phyloP scores from a whole-genome alignment of 2,113 vertebrate species.

The Pagrus major region DNA sequence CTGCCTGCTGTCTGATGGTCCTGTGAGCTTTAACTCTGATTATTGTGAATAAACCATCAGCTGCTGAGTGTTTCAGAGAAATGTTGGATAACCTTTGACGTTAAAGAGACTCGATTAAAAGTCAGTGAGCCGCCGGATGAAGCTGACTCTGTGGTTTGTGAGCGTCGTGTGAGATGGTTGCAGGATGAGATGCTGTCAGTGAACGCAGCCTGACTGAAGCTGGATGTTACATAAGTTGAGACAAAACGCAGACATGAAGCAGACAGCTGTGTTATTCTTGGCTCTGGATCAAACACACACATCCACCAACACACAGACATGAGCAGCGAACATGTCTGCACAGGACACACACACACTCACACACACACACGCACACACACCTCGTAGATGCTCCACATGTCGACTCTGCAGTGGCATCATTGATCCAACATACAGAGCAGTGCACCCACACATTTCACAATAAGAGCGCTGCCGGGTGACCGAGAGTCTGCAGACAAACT shows the following conservation, averaged over 20 bases:
- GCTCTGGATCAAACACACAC: slow-evolving; percentile 36
- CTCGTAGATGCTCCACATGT: neutral
- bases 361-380: slow-evolving; percentile 13
- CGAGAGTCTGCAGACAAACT: neutral
- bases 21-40: too few relatives aligned
- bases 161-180: too few relatives aligned
- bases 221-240: slow-evolving; percentile 46
- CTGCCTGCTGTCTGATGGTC: too few relatives aligned
- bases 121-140: too few relatives aligned
- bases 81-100: too few relatives aligned
- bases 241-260: slow-evolving; percentile 39
- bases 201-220: too few relatives aligned
- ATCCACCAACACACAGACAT: neutral
- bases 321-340: slow-evolving; percentile 9
- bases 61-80: too few relatives aligned
- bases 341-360: slow-evolving; percentile 2
- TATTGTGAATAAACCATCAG: too few relatives aligned
- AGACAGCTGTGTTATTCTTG: slow-evolving; percentile 59
- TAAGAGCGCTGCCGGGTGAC: neutral
- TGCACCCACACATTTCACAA: slow-evolving; percentile 11
- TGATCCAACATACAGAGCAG: neutral
- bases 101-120: too few relatives aligned
- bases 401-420: slow-evolving; percentile 7
- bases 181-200: too few relatives aligned
- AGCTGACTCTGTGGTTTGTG: too few relatives aligned